A percentile compares a stretch with the other conserved stretches of the same genome.
Conservation (phyloP, 2,113 vertebrate genomes). For the Potamarius usumacintae region DNA sequence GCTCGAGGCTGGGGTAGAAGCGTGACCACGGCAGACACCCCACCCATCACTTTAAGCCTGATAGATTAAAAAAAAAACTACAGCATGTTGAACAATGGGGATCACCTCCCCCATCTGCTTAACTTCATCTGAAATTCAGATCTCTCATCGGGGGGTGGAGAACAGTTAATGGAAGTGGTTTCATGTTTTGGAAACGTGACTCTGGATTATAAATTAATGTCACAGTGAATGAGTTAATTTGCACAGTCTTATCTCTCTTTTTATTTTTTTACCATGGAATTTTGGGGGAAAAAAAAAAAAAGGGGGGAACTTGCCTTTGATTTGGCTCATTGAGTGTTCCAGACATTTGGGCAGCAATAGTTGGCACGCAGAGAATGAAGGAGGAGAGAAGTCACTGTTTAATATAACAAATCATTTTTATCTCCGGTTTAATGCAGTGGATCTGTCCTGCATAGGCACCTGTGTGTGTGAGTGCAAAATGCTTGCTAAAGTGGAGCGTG, state of each 20-base stretch:
- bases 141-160: conserved; percentile 61
- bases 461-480: neutral
- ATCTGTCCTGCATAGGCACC: neutral
- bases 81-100: conserved; percentile 71
- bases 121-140: conserved; percentile 75
- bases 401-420: neutral
- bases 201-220: conserved; percentile 73
- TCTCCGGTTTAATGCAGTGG: conserved; percentile 5
- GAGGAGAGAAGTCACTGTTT: neutral
- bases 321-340: conserved; percentile 62
- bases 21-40: conserved; percentile 13
- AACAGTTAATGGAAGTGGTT: conserved; percentile 60
- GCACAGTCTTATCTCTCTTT: conserved; percentile 16
- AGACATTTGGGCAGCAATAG: conserved; percentile 29
- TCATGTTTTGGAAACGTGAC: conserved; percentile 69
- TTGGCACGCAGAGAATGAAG: neutral
- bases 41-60: conserved; percentile 57
- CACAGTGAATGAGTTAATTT: conserved; percentile 72
- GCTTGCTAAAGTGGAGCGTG: conserved; percentile 16
- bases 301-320: conserved; percentile 60
- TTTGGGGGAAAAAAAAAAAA: too few relatives aligned
- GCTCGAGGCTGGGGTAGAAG: conserved; percentile 44
- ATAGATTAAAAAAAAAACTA: conserved; percentile 62
- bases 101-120: conserved; percentile 75
- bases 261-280: neutral